Conservation (phyloP, 2,888 invertebrate species). For the Sussaba pulchella region DNA sequence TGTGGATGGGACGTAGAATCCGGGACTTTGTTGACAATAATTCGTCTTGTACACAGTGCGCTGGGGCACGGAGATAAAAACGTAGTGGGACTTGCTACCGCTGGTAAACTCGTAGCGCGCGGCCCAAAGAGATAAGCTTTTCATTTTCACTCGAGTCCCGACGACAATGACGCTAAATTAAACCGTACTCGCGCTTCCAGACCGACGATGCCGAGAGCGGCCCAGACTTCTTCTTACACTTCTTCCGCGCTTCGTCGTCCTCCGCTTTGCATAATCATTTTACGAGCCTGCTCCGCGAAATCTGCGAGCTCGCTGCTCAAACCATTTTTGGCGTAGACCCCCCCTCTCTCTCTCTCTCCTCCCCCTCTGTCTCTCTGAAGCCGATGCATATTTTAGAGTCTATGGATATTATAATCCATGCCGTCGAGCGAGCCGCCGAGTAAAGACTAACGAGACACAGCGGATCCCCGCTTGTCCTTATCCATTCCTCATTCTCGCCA, state of each 20-base stretch:
- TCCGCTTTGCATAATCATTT: constrained; percentile 77
- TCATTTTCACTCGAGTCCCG: constrained; percentile 75
- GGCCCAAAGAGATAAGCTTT: constrained; percentile 77
- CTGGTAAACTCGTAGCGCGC: constrained; percentile 56
- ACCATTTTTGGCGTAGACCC: constrained; percentile 18
- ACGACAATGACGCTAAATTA: constrained; percentile 78
- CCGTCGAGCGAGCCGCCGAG: constrained; percentile 14
- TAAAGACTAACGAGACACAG: constrained; percentile 26
- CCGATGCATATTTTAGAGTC: not conserved
- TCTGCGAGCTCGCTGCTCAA: constrained; percentile 16
- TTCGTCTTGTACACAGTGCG: constrained; percentile 74
- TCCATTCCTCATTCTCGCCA: not conserved
- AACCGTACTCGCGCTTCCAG: constrained; percentile 62
- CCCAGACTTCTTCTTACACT: constrained; percentile 13
- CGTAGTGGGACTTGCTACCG: constrained; percentile 46
- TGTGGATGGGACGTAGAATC: constrained; percentile 5
- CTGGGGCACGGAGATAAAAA: constrained; percentile 47
- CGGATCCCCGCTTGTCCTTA: not conserved
- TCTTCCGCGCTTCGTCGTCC: not conserved
- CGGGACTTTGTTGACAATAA: constrained; percentile 75
- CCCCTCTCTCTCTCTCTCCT: too few species aligned
- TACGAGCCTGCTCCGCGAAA: constrained; percentile 67
- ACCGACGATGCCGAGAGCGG: constrained; percentile 17
- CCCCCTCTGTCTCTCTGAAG: too few species aligned
- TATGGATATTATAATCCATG: not conserved